phyloP scores from a whole-genome alignment of 2,113 vertebrate genomes.

The Nothoprocta perdicaria region DNA sequence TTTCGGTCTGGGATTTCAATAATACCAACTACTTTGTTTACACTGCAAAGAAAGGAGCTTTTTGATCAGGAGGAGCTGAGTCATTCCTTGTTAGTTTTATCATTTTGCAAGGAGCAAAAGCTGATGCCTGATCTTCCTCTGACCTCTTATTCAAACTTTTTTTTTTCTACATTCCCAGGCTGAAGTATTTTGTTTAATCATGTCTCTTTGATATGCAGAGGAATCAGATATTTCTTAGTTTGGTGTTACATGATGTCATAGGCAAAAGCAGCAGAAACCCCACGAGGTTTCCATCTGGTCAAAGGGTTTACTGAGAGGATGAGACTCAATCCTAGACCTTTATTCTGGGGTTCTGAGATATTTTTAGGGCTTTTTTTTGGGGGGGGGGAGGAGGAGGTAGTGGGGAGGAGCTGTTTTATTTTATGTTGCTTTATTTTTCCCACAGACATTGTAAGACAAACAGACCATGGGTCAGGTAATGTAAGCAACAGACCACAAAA shows the following conservation, averaged over 20 bases:
- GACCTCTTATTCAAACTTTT: slow-evolving; percentile 57
- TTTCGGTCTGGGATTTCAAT: slow-evolving; percentile 52
- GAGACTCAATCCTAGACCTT: not conserved
- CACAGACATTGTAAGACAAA: slow-evolving; percentile 71
- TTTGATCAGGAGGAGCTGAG: slow-evolving; percentile 69
- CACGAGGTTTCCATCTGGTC: slow-evolving; percentile 29
- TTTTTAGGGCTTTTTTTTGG: slow-evolving; percentile 38
- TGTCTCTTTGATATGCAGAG: slow-evolving; percentile 34
- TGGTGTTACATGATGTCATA: slow-evolving; percentile 46
- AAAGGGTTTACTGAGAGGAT: slow-evolving; percentile 54
- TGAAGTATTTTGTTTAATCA: slow-evolving; percentile 21
- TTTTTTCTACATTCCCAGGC: slow-evolving; percentile 5
- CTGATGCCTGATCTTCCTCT: slow-evolving; percentile 62
- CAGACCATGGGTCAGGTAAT: slow-evolving; percentile 75
- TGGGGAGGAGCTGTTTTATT: too few relatives aligned
- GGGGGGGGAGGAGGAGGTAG: too few relatives aligned
- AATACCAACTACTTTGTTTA: slow-evolving; percentile 45
- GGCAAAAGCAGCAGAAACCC: slow-evolving; percentile 32
- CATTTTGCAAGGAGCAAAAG: slow-evolving; percentile 41
- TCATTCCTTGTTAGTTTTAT: slow-evolving; percentile 65
- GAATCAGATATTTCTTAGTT: slow-evolving; percentile 26
- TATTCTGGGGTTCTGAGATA: slow-evolving; percentile 53
- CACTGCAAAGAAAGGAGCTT: slow-evolving; percentile 61
- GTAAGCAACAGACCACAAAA: slow-evolving; percentile 69
- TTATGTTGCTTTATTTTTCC: slow-evolving; percentile 7